Percentiles rank a stretch among this genome's conserved stretches.
Evolutionary conservation across 92 coral and sea anemone species (phyloP).

Genomic region (Nematostella vectensis): DNA sequence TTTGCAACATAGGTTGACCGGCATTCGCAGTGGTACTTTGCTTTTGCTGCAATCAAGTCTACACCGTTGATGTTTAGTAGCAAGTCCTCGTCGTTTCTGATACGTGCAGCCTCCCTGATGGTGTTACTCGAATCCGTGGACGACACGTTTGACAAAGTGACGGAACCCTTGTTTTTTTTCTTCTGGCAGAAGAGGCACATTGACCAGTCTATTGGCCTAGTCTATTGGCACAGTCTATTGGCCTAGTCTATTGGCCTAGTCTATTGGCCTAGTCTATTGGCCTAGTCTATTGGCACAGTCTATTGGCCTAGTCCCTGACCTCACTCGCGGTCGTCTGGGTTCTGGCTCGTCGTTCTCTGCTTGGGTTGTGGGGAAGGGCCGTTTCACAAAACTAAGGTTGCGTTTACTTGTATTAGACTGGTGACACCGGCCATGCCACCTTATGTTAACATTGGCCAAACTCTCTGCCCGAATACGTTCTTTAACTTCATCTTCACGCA

Average conservation of each 20-base stretch:
- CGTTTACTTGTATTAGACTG: slow-evolving; percentile 5
- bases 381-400: neutral
- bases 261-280: no score
- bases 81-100: slow-evolving; percentile 14
- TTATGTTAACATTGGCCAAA: no score
- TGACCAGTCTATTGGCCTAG: slow-evolving; percentile 31
- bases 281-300: no score
- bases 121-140: slow-evolving; percentile 13
- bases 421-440: slow-evolving; percentile 5
- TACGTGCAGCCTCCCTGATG: slow-evolving; percentile 23
- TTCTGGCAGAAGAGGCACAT: slow-evolving; percentile 34
- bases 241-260: no score
- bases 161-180: slow-evolving; percentile 18
- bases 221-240: no score
- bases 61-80: slow-evolving; percentile 10
- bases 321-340: neutral
- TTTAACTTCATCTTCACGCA: no score
- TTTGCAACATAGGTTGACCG: slow-evolving; percentile 22
- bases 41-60: slow-evolving; percentile 24
- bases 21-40: slow-evolving; percentile 23
- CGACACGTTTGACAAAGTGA: slow-evolving; percentile 9
- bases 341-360: neutral
- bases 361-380: neutral
- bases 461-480: no score
- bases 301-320: slow-evolving; percentile 1